Evolutionary conservation across 2,888 invertebrate species (phyloP), one percentile per base, ranked within the genome.

Genomic region (Lasioglossum vierecki): DNA sequence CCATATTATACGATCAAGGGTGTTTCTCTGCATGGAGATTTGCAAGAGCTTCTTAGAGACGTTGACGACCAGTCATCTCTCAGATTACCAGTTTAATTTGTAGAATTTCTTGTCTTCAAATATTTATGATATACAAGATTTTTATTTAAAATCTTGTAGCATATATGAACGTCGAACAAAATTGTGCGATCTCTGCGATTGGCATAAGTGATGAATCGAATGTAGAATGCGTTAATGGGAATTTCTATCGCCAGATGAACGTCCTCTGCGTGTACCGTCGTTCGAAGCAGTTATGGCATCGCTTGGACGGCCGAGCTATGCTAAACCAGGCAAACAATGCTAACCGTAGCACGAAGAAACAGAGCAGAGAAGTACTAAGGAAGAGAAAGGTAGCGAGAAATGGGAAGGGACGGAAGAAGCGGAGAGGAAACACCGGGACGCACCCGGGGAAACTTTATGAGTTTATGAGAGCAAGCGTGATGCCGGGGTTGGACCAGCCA

Each of bases 381-480:
- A 53, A 9, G 73, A 18, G 66, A 26, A 68, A 83, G 73, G 81
- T 81, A 60, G 39, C 26, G 60, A 26, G 63, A 39, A 39, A 75
- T 39, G 71, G 26, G 49, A n/a, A 11, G 53, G 30, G 79, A 66
- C 35, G 44, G 63, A 30, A 60, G 39, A 15, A 41, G 66, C 60
- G 68, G 39, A 53, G 63, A 72, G 74, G 39, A 26, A 60, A 26
- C 26, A 49, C 26, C 26, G 80, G 49, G 79, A 84, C 60, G 80
- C 44, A 77, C 53, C 80, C 60, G 60, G 84, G 81, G 77, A 89
- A 91, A 92, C 87, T 92, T 92, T 91, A 92, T 90, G 92, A 92
- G 92, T 92, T 92, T 92, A 92, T 91, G 91, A 91, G 91, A 90
- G 87, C 86, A 88, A 60, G 78, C 82, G 60, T 77, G 76, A 74